Evolutionary conservation across 64 coral and sea anemone genomes (phyloP), one percentile per base, ranked within the genome.

Genomic region (Pocillopora damicornis): DNA sequence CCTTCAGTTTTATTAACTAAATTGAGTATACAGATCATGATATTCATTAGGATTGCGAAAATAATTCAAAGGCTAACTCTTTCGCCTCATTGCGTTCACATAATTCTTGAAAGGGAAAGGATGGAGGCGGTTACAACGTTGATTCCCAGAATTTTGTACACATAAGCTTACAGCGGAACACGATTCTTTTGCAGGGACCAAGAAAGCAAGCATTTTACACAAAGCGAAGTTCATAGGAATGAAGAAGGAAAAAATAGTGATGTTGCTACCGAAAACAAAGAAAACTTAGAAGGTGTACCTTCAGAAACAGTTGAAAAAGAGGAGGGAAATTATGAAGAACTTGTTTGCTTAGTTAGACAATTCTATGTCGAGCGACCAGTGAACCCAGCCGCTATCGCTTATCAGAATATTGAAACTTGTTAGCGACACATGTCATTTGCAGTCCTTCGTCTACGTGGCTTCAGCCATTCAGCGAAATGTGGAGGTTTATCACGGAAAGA

Each of bases 381-480:
- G 9, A 96, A 96, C 56, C 94, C 94, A 66, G 66, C 89, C 20
- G 94, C 94, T 8, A 86, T 96, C 38, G 94, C 83, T 34, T 61
- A 96, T 77, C 94, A 96, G 75, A 96, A 96, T 58, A 96, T 96
- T 23, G 94, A 96, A 82, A 95, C 94, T 22, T 95, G 94, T 79
- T 95, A 89, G 75, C 20, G 11, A 35, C 76, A 68, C 64, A 30
- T 22, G 17, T 1, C 18, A 20, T 1, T 8, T 23, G 16, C 23
- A 68, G 20, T 22, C 18, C 65, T 68, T 16, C 4, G 18, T 68
- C 23, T 22, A 20, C 30, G 30, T 30, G 30, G 30, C 30, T 30
- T 30, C 30, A 30, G 30, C 30, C 30, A 30, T 30, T 30, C 30
- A 30, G 30, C 30, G 30, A 30, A 30, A 30, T 30, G 30, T 30